Base-by-base conservation (phyloP, 2,797 vertebrate species). In the Muraenolepis orangiensis region DNA sequence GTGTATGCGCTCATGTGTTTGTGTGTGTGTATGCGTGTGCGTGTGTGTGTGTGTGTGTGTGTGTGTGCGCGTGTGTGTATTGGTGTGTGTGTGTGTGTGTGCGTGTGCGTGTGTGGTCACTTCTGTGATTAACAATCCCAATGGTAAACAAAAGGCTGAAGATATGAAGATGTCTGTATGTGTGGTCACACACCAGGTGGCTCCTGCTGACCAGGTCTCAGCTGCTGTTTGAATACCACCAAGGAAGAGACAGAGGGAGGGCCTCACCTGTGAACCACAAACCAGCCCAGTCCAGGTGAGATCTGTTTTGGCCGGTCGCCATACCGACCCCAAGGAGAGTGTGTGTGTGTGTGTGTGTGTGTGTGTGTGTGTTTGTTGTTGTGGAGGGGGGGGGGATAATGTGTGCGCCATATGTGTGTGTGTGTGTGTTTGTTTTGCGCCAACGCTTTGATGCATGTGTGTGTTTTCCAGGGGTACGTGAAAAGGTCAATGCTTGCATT, bases 231-330 rank as follows among this genome's bases (percentile, higher is more conserved):
- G 66, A 80, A 69, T 76, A 72, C 76, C 74, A 64, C 76, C 81
- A 77, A 82, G 66, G 70, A 66, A 51, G 69, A 75, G 40, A 78
- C 71, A 67, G 82, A 84, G 77, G 16, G 76, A 78, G 77, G 85
- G 87, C 75, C 91, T 90, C 91, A 92, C 88, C 90, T 92, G 91
- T 90, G 86, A 87, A 88, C 82, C 89, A 86, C 84, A 87, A 83
- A 86, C 80, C 79, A 82, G 85, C 79, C 80, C 79, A 6, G 67
- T 87, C 91, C 90, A 91, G 89, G 89, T 91, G 91, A 91, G 89
- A 90, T 89, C 89, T 84, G 90, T 87, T 87, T 91, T 89, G 88
- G 91, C 92, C 92, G 91, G 90, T 91, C 91, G 85, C 46, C 46
- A 51, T 51, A n/a, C 46, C 42, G 18, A 51, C 42, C 42, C 42